phyloP scores from a whole-genome alignment of 2,113 vertebrate genomes.

The Fukomys damarensis region DNA sequence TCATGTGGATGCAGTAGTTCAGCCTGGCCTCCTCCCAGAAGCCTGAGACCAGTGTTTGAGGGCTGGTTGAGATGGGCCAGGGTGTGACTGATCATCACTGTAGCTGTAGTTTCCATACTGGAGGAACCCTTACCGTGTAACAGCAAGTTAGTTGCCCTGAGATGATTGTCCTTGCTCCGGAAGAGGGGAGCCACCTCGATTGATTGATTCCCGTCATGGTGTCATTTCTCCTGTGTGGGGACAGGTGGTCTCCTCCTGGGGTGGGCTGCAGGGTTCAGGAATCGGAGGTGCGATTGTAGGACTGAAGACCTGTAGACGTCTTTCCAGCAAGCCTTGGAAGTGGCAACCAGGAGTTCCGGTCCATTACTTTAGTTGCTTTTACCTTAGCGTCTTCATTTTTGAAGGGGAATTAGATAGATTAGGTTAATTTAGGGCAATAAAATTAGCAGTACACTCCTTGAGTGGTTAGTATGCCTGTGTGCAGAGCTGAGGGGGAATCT shows the following conservation, averaged over 20 bases:
- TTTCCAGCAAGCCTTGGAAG: background rate
- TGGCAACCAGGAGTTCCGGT: background rate
- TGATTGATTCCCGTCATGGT: background rate
- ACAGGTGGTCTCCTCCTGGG: background rate
- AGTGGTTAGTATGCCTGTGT: background rate
- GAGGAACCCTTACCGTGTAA: background rate
- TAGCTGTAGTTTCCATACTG: background rate
- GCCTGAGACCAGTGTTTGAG: background rate
- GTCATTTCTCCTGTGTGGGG: background rate
- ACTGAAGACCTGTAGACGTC: background rate
- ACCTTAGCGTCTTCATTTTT: background rate
- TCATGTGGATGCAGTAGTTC: background rate
- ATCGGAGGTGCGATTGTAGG: background rate
- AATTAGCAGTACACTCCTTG: background rate
- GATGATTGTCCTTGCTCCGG: background rate
- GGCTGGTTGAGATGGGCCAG: background rate
- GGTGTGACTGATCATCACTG: background rate
- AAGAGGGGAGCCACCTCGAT: background rate
- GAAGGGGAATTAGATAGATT: background rate
- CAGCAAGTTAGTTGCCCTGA: background rate
- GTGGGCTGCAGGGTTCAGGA: background rate
- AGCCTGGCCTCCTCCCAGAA: background rate
- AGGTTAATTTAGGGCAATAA: background rate
- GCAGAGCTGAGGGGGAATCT: background rate
- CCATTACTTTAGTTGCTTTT: background rate